Evolutionary conservation across 2,888 invertebrate species (phyloP).

Genomic region (Coleophora flavipennella): DNA sequence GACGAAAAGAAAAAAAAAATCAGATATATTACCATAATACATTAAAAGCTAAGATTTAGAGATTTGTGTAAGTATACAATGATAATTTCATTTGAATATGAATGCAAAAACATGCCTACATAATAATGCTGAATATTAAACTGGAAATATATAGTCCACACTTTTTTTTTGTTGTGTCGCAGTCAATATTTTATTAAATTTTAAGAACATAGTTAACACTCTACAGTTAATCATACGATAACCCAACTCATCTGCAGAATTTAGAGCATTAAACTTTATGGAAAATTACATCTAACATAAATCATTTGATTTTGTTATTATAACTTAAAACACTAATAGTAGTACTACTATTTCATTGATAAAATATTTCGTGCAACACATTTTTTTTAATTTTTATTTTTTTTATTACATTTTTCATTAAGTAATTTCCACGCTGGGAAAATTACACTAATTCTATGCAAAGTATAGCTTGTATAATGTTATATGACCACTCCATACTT

Average conservation of each 20-base stretch:
- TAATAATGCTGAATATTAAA: constrained; percentile 72
- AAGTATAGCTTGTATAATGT: constrained; percentile 88
- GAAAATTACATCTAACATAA: too few species aligned
- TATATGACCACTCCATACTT: constrained; percentile 72
- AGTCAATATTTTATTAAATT: neutral
- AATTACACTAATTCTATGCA: constrained; percentile 93
- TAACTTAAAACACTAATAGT: neutral
- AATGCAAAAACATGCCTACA: constrained; percentile 64
- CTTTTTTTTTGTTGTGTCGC: constrained; percentile 44
- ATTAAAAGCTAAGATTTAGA: constrained; percentile 61
- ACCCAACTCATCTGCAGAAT: too few species aligned
- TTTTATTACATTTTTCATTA: constrained; percentile 43
- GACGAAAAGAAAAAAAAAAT: constrained; percentile 24
- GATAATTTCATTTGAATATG: constrained; percentile 45
- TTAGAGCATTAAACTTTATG: too few species aligned
- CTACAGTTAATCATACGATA: neutral
- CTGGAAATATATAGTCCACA: constrained; percentile 69
- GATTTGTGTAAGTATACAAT: constrained; percentile 51
- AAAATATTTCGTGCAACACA: constrained; percentile 5
- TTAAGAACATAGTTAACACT: neutral
- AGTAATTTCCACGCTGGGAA: constrained; percentile 80
- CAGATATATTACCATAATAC: constrained; percentile 50
- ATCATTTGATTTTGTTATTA: too few species aligned
- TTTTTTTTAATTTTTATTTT: constrained; percentile 33
- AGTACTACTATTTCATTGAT: neutral